These are phyloP conservation scores for Anhinga anhinga DNA, from an alignment of 2,113 vertebrate species.

Conservation along the genomic window DNA sequence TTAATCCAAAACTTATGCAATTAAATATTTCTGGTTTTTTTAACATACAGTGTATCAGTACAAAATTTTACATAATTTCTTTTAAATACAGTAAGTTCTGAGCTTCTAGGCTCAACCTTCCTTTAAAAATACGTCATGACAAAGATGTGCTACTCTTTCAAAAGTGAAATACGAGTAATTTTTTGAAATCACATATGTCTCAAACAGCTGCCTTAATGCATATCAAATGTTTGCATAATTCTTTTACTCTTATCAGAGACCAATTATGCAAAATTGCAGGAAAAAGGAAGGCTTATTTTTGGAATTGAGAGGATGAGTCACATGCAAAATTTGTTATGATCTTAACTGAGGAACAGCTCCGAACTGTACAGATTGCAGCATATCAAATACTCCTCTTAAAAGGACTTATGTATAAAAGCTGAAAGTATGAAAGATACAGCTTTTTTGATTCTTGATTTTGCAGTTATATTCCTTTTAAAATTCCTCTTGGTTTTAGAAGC, in stretches of 20 bases:
- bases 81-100: neutral
- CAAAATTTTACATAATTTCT: neutral
- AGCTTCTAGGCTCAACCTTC: neutral
- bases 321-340: neutral
- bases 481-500: neutral
- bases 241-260: neutral
- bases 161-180: neutral
- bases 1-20: neutral
- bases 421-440: neutral
- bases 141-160: neutral
- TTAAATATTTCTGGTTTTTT: neutral
- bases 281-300: slow-evolving; percentile 46
- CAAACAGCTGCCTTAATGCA: slow-evolving; percentile 14
- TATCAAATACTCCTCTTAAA: neutral
- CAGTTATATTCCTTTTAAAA: neutral
- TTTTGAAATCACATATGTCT: slow-evolving; percentile 8
- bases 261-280: slow-evolving; percentile 46
- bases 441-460: neutral
- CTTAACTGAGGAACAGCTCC: neutral
- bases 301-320: slow-evolving; percentile 38
- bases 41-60: neutral
- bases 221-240: slow-evolving; percentile 28
- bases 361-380: neutral
- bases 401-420: neutral
- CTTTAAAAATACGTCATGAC: neutral